phyloP scores from a whole-genome alignment of 2,797 vertebrate species.

The Oreochromis grahami region DNA sequence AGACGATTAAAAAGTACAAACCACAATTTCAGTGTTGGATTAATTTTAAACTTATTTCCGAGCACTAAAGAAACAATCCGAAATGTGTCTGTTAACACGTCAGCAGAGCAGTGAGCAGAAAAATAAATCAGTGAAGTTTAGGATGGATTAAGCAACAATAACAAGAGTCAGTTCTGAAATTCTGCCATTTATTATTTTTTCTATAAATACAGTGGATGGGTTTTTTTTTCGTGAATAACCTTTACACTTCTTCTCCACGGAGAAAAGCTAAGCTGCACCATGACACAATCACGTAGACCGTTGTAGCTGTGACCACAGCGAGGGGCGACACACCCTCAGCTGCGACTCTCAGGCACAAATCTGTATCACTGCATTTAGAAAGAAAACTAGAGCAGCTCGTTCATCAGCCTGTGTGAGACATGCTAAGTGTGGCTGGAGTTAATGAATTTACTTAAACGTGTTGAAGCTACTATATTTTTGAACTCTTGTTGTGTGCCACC shows the following conservation, averaged over 20 bases:
- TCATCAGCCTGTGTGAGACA: not conserved
- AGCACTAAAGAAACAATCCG: not conserved
- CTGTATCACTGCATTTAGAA: not conserved
- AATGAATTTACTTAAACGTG: not conserved
- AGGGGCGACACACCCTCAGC: not conserved
- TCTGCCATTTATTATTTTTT: constrained; percentile 10
- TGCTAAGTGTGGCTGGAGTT: rapidly evolving
- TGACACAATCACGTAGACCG: rapidly evolving
- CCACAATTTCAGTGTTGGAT: not conserved
- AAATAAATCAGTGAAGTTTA: not conserved
- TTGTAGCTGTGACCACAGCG: not conserved
- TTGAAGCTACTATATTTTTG: not conserved
- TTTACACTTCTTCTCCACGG: not conserved
- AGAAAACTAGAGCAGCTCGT: not conserved
- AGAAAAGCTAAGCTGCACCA: not conserved
- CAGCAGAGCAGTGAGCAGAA: not conserved
- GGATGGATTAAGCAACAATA: not conserved
- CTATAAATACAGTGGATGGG: constrained; percentile 27
- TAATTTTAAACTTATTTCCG: not conserved
- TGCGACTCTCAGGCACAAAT: not conserved
- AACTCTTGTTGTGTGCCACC: rapidly evolving
- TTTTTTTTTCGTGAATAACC: not conserved
- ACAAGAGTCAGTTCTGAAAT: not conserved
- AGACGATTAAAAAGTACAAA: constrained; percentile 18
- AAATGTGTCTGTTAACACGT: not conserved